Base-by-base conservation (phyloP, 2,888 invertebrate genomes). In the Iselma pallidipennis region DNA sequence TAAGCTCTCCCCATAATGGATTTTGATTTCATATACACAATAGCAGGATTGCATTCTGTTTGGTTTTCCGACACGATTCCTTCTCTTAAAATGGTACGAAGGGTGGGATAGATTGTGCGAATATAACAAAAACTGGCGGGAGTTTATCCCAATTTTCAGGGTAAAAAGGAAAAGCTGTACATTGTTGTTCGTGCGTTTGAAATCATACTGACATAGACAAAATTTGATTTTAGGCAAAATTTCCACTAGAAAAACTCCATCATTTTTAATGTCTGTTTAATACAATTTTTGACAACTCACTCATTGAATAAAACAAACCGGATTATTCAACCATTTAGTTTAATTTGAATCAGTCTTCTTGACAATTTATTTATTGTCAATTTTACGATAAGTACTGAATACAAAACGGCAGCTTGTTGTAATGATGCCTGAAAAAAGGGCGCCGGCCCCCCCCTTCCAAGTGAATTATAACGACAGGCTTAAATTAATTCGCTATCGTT, bases 21-120 rank as follows among this genome's bases (percentile, higher is more conserved):
- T 80, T 80, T 80, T 80, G 79, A 80, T 81, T 78, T 77, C 67
- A 66, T 70, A 73, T 9, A 37, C 71, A 76, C 76, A 76, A 76
- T 74, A 59, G 72, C 66, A 59, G 69, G 69, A 75, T 73, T 74
- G 71, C 67, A 66, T 66, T 67, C 58, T 72, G 72, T 73, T 75
- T 71, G 74, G 72, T 73, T 72, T 71, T 69, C 67, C 66, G 67
- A 70, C 70, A 64, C 68, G 69, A 65, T 68, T 70, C 72, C 71
- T 74, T 71, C 71, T 74, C 71, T 72, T 70, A 70, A 62, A 59
- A 45, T 12, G 4, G n/a, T n/a, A n/a, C 7, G 28, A 48, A 57
- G 55, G 37, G 42, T 52, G 68, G 63, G 65, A 61, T 57, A 63
- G 52, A 66, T 67, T 65, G 67, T 64, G 68, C 66, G 66, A 66